These are phyloP conservation scores for Ispidina lecontei DNA, from an alignment of 2,797 vertebrate species.

Conservation along the genomic window DNA sequence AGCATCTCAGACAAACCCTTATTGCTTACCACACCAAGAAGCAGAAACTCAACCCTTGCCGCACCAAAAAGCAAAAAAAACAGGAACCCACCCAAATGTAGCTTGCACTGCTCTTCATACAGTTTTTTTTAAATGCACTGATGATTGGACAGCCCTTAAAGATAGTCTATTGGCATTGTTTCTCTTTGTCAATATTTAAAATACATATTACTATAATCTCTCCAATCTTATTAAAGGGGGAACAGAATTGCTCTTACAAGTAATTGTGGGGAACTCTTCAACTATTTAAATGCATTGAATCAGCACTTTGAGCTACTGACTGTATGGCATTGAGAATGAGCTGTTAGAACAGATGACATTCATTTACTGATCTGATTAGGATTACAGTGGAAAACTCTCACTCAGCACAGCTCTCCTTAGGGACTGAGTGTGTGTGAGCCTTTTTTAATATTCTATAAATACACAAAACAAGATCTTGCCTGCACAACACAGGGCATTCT, in stretches of 20 bases:
- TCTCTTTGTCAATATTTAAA: background rate
- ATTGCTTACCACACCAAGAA: background rate
- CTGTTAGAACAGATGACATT: slow-evolving; percentile 12
- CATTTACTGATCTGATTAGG: slow-evolving; percentile 45
- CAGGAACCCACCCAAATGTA: background rate
- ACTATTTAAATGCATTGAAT: background rate
- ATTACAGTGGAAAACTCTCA: slow-evolving; percentile 50
- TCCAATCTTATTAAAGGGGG: background rate
- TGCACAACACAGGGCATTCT: background rate
- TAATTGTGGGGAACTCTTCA: background rate
- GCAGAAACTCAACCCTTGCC: background rate
- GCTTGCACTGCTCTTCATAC: background rate
- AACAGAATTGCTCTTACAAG: background rate
- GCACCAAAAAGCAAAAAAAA: background rate
- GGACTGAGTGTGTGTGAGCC: background rate
- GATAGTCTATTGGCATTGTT: background rate
- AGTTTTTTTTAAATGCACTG: background rate
- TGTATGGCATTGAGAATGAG: background rate
- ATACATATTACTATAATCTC: background rate
- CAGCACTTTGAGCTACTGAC: background rate
- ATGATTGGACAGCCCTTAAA: background rate
- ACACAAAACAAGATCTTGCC: background rate
- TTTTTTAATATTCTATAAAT: background rate
- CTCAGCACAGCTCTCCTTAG: background rate
- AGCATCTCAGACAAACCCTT: background rate